phyloP scores from a whole-genome alignment of 92 coral and sea anemone genomes.

The Blastomussa wellsi region DNA sequence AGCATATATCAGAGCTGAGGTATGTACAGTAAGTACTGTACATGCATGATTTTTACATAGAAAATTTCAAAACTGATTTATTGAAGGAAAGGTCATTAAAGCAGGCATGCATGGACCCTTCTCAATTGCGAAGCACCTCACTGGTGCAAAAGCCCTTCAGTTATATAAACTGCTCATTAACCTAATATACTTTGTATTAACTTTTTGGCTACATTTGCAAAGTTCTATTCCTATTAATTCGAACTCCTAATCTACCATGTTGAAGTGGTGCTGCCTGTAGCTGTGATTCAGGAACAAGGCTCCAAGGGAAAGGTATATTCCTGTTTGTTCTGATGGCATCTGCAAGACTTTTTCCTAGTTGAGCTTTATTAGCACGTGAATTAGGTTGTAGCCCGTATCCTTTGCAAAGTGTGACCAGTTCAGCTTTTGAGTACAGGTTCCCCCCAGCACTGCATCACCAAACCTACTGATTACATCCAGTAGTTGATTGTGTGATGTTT shows the following conservation, averaged over 20 bases:
- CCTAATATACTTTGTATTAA: too few species aligned
- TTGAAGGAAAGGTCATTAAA: too few species aligned
- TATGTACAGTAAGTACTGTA: too few species aligned
- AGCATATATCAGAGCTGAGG: too few species aligned
- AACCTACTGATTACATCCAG: not conserved
- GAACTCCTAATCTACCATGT: not conserved
- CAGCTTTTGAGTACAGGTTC: conserved; percentile 18
- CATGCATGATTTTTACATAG: too few species aligned
- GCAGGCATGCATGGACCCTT: too few species aligned
- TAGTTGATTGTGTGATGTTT: conserved; percentile 18
- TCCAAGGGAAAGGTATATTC: conserved; percentile 36
- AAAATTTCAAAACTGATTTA: too few species aligned
- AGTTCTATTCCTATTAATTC: not conserved
- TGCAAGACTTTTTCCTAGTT: conserved; percentile 2
- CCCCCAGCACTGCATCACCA: conserved; percentile 28
- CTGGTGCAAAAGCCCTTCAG: too few species aligned
- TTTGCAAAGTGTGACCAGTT: conserved; percentile 26
- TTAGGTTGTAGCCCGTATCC: conserved; percentile 25
- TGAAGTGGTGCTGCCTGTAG: conserved; percentile 10
- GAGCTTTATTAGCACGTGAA: conserved; percentile 27
- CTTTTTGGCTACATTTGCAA: too few species aligned
- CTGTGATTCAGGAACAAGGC: conserved; percentile 4
- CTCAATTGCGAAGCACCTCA: too few species aligned
- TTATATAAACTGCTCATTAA: too few species aligned
- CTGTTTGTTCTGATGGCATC: not conserved